Conservation (phyloP, 2,113 vertebrate genomes). For the crab-eating macaque (Macaca fascicularis) region T2T-MFA8v1.1 NC_088378.1:137597501-137598000, state of each 20-base stretch:
- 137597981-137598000: neutral
- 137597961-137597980: neutral
- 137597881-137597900: neutral
- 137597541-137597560: neutral
- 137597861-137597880: neutral
- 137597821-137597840: neutral
- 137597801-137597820: neutral
- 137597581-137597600: neutral
- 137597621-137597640: neutral
- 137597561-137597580: too few relatives aligned
- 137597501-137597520: neutral
- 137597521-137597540: neutral
- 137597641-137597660: neutral
- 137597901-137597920: neutral
- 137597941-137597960: neutral
- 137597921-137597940: too few relatives aligned
- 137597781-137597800: neutral
- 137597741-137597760: neutral
- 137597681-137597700: neutral
- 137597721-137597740: neutral
- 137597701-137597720: neutral
- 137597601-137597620: neutral
- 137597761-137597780: neutral
- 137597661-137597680: neutral
- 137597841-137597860: neutral